Evolutionary conservation across 2,797 vertebrate genomes (phyloP).

Genomic region (Cyclopterus lumpus): DNA sequence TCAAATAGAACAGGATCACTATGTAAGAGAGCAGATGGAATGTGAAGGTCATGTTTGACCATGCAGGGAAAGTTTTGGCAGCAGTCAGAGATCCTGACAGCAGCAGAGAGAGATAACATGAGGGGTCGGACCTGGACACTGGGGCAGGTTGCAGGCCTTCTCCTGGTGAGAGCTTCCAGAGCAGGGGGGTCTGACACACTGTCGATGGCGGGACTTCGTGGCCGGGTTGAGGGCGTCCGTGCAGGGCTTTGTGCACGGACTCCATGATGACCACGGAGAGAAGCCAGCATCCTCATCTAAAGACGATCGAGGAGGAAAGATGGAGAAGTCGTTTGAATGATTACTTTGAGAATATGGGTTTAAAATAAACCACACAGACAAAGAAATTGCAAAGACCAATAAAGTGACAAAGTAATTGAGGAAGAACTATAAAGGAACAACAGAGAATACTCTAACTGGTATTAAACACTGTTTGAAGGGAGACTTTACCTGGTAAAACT

Average conservation of each 20-base stretch:
- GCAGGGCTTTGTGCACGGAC: conserved; percentile 87
- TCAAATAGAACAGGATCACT: not conserved
- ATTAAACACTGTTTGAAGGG: not conserved
- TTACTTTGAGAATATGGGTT: not conserved
- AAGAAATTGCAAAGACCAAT: not conserved
- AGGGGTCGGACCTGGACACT: conserved; percentile 82
- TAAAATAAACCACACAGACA: not conserved
- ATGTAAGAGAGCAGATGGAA: not conserved
- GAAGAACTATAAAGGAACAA: not conserved
- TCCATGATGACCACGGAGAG: conserved; percentile 87
- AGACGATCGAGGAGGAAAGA: not conserved
- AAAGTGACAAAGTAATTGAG: not conserved
- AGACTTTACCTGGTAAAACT: conserved; percentile 80
- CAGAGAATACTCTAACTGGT: not conserved
- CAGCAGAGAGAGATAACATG: not conserved
- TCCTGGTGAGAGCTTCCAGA: conserved; percentile 81
- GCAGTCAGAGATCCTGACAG: no score
- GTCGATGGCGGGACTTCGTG: conserved; percentile 82
- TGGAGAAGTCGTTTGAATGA: not conserved
- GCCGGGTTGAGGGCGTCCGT: conserved; percentile 78
- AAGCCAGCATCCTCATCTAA: conserved; percentile 82
- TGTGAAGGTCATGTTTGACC: not conserved
- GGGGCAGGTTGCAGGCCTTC: conserved; percentile 88
- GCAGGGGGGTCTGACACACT: conserved; percentile 83
- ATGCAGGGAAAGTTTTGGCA: not conserved